These are phyloP conservation scores for Montipora foliosa DNA, from an alignment of 64 coral and sea anemone species.

Conservation along the genomic window DNA sequence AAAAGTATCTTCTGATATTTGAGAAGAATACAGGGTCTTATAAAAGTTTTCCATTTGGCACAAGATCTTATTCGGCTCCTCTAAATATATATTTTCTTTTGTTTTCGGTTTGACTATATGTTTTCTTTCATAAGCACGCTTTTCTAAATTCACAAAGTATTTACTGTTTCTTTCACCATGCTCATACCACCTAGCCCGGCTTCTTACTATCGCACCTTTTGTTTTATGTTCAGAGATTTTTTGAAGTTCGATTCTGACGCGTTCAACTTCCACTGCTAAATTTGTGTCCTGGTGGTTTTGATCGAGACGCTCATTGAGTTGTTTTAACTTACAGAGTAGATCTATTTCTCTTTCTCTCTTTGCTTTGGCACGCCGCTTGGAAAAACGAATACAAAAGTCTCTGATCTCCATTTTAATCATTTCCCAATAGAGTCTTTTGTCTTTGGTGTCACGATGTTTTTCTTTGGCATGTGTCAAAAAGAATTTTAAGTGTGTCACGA, in stretches of 20 bases:
- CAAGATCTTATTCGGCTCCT: neutral
- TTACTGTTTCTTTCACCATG: neutral
- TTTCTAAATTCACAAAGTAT: neutral
- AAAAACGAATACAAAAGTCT: neutral
- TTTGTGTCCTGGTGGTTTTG: too few species aligned
- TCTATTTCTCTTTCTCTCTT: neutral
- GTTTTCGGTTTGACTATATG: neutral
- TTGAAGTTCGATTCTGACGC: neutral
- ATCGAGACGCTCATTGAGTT: neutral
- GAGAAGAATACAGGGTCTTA: neutral
- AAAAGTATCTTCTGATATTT: neutral
- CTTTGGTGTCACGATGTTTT: neutral
- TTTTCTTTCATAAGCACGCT: neutral
- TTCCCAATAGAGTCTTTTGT: neutral
- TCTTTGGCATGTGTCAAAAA: neutral
- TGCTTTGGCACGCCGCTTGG: neutral
- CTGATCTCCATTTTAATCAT: neutral
- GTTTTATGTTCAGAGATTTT: neutral
- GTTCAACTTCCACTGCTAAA: neutral
- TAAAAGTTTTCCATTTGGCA: neutral
- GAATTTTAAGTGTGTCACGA: neutral
- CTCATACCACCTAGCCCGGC: neutral
- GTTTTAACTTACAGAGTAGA: neutral
- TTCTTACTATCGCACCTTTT: neutral
- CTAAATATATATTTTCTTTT: neutral